phyloP scores from a whole-genome alignment of 2,113 vertebrate genomes.

The Lepidothrix coronata region DNA sequence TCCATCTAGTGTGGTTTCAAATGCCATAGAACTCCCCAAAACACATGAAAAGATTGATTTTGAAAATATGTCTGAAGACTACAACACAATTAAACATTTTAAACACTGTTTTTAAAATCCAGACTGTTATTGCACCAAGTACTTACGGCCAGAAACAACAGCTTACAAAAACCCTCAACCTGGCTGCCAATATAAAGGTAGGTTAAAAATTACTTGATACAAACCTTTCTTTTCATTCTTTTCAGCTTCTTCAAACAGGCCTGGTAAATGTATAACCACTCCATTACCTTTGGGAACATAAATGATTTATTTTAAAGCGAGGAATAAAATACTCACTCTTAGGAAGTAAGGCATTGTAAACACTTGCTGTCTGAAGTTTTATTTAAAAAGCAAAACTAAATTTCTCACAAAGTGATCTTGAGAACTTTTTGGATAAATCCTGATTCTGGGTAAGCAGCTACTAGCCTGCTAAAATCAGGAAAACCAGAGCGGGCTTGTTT shows the following conservation, averaged over 20 bases:
- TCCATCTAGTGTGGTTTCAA: neutral
- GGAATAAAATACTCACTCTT: neutral
- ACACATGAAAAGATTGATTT: neutral
- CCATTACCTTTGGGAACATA: constrained; percentile 86
- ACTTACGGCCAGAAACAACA: neutral
- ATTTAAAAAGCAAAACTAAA: neutral
- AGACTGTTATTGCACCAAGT: neutral
- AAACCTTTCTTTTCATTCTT: constrained; percentile 98
- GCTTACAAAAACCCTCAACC: neutral
- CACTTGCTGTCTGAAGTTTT: neutral
- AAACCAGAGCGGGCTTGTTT: neutral
- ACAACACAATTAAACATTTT: neutral
- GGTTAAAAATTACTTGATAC: constrained; percentile 27
- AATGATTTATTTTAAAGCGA: neutral
- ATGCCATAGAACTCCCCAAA: neutral
- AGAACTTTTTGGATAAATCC: neutral
- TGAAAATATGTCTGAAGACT: neutral
- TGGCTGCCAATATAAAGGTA: neutral
- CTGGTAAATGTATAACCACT: constrained; percentile 96
- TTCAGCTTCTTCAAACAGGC: constrained; percentile 96
- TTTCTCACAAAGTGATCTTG: neutral
- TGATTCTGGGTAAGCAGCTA: neutral
- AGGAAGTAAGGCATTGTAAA: neutral
- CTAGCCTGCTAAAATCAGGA: neutral
- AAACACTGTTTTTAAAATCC: neutral